These are phyloP conservation scores for Xestia c-nigrum DNA, from an alignment of 2,888 invertebrate genomes.

Conservation along the genomic window DNA sequence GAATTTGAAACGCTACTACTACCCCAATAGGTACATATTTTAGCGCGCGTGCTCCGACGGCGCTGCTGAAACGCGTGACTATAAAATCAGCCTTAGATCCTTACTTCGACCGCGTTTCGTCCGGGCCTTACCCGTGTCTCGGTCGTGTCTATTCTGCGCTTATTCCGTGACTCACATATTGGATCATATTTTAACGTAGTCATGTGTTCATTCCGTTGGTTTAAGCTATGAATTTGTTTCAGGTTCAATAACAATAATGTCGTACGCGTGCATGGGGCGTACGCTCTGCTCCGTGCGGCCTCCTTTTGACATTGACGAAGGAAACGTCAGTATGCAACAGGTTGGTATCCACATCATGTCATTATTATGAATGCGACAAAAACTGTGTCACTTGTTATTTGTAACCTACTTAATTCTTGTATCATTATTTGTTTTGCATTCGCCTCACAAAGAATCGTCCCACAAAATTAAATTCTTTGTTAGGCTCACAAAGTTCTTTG, in stretches of 20 bases:
- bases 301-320: conserved; percentile 92
- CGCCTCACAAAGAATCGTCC: neutral
- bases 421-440: neutral
- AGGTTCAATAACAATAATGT: conserved; percentile 92
- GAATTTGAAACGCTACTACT: no score
- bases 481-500: neutral
- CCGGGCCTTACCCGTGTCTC: neutral
- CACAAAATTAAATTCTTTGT: neutral
- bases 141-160: neutral
- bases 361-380: neutral
- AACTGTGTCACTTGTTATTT: neutral
- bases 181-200: neutral
- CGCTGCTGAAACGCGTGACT: no score
- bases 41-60: no score
- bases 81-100: no score
- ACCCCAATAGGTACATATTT: no score
- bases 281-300: conserved; percentile 93
- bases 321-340: conserved; percentile 92
- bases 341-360: conserved; percentile 76
- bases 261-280: conserved; percentile 93
- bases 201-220: neutral
- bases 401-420: neutral
- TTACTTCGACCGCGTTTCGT: neutral
- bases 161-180: neutral
- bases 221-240: conserved; percentile 12